Base-by-base conservation (phyloP, 2,113 vertebrate species). In the Silurus glanis region DNA sequence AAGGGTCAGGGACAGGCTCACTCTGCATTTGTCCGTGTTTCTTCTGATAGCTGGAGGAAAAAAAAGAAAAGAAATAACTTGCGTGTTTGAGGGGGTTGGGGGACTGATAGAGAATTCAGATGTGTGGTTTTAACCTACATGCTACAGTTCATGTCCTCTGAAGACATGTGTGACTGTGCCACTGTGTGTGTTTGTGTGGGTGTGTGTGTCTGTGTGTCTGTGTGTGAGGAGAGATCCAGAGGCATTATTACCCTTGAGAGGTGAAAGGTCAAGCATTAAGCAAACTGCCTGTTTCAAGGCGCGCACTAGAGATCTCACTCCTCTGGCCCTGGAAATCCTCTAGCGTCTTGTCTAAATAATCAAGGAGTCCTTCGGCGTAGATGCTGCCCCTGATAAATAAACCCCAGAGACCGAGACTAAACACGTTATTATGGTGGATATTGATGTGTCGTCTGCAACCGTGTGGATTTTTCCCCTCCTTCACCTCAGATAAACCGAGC, bases 211-310 rank as follows among this genome's bases (percentile, higher is more conserved):
- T 75, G 64, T 66, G 82, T 56, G 84, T 51, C 37, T 91, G 93
- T 93, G 94, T 93, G 92, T 88, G 90, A 91, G 91, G 92, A 92
- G 92, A 93, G 93, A 92, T 94, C 91, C 82, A 86, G 86, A 93
- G 88, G 91, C 91, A 92, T 95, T 95, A 95, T 95, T 95, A 95
- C 95, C 94, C 93, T 91, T 85, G 94, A 94, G 94, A 93, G 93
- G 94, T 96, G 92, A 95, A 85, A 90, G 94, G 94, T 94, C 93
- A 94, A 93, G 92, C 93, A 94, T 94, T 94, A 93, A 94, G 93
- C 92, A 94, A 94, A 92, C 94, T 93, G 91, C 92, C 90, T 89
- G 93, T 91, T 91, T 91, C 89, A 88, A 93, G 93, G 89, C 83
- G 79, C 85, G 91, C 93, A 92, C 93, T 87, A 91, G 91, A 92